These are phyloP conservation scores for Rhadinocentrus ornatus DNA, from an alignment of 2,797 vertebrate species.

Conservation along the genomic window DNA sequence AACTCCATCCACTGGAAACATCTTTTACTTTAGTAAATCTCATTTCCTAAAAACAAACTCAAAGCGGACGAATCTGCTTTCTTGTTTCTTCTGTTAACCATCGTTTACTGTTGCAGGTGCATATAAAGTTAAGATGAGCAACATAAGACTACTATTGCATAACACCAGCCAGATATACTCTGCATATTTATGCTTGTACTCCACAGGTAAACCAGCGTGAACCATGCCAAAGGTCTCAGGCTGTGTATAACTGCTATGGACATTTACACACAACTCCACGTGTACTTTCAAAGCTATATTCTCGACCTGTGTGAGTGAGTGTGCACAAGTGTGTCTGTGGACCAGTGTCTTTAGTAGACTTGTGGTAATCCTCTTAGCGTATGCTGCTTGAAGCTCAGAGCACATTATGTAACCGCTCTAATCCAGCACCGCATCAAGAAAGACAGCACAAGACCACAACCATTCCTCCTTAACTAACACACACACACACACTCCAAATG, in stretches of 20 bases:
- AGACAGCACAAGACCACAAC: slow-evolving; percentile 77
- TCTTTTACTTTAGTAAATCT: background rate
- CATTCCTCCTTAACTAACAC: slow-evolving; percentile 27
- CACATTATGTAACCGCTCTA: slow-evolving; percentile 84
- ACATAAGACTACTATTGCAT: slow-evolving; percentile 48
- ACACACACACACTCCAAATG: slow-evolving; percentile 8
- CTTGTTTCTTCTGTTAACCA: background rate
- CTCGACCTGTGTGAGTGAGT: slow-evolving; percentile 23
- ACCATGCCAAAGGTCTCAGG: slow-evolving; percentile 49
- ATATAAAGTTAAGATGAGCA: slow-evolving; percentile 26
- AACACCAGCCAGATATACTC: slow-evolving; percentile 43
- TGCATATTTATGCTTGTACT: slow-evolving; percentile 14
- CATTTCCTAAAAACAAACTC: background rate
- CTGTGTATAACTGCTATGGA: slow-evolving; percentile 8
- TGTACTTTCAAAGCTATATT: slow-evolving; percentile 9
- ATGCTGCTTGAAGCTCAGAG: slow-evolving; percentile 81
- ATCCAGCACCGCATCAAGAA: slow-evolving; percentile 78
- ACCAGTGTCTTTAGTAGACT: slow-evolving; percentile 82
- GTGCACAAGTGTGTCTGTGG: slow-evolving; percentile 40
- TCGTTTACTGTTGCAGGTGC: slow-evolving; percentile 3
- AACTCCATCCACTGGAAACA: too few species aligned
- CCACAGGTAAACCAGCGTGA: background rate
- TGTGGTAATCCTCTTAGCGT: slow-evolving; percentile 84
- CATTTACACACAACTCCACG: slow-evolving; percentile 1
- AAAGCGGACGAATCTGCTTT: background rate